These are phyloP conservation scores for Drosophila birchii DNA, from an alignment of 2,888 invertebrate species.

Conservation along the genomic window DNA sequence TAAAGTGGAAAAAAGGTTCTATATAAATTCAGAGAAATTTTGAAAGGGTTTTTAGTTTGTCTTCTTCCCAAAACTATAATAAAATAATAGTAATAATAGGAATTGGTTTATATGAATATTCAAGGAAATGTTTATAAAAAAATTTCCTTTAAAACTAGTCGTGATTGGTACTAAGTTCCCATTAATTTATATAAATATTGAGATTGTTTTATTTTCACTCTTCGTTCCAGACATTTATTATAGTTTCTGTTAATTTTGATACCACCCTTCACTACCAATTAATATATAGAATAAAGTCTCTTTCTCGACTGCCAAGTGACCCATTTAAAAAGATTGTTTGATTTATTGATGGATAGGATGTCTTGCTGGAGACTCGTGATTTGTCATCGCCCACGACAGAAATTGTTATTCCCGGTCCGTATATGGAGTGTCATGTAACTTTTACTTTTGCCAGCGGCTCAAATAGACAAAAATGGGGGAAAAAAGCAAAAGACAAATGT, in stretches of 20 bases:
- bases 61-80: not conserved
- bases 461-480: constrained; percentile 26
- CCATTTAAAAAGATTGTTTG: constrained; percentile 28
- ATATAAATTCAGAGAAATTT: not conserved
- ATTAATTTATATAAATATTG: not conserved
- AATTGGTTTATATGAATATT: not conserved
- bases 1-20: not conserved
- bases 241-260: not conserved
- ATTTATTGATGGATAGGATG: constrained; percentile 38
- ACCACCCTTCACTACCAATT: constrained; percentile 1
- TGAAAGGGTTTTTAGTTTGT: not conserved
- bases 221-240: too few relatives aligned
- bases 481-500: constrained; percentile 41
- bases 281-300: constrained; percentile 1
- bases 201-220: too few relatives aligned
- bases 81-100: not conserved
- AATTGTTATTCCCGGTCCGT: constrained; percentile 42
- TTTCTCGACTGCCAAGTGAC: not conserved
- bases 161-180: not conserved
- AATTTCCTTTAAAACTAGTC: not conserved
- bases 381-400: constrained; percentile 49
- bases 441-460: constrained; percentile 65
- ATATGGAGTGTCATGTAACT: constrained; percentile 71
- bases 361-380: constrained; percentile 27
- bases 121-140: not conserved